Evolutionary conservation across 2,888 invertebrate species (phyloP).

Genomic region (Lepidocyrtoides sp.): DNA sequence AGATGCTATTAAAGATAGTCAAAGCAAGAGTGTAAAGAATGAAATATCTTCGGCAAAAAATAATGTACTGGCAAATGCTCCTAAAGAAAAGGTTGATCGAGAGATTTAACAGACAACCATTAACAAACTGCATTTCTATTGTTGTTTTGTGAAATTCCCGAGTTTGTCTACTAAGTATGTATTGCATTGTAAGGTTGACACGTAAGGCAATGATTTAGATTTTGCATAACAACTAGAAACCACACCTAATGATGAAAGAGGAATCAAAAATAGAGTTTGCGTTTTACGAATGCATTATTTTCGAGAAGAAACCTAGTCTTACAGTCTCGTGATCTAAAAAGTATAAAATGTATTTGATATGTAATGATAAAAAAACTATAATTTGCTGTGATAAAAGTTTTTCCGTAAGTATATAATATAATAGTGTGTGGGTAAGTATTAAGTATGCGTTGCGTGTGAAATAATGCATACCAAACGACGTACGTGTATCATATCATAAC

Average conservation of each 20-base stretch:
- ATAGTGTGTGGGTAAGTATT: background rate
- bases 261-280: no score
- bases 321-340: constrained; percentile 9
- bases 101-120: constrained; percentile 51
- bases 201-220: no score
- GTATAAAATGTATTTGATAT: no score
- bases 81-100: constrained; percentile 70
- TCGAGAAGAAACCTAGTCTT: background rate
- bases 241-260: no score
- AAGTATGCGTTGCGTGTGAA: background rate
- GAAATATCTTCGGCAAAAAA: constrained; percentile 19
- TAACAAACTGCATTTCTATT: background rate
- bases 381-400: constrained; percentile 35
- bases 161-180: no score
- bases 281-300: background rate
- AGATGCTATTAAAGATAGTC: background rate
- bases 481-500: no score
- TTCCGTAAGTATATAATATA: background rate
- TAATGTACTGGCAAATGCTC: background rate
- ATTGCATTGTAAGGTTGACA: no score
- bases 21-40: background rate
- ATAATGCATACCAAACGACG: no score
- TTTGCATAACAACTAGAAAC: no score
- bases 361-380: background rate
- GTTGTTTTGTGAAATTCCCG: no score